Conservation (phyloP, 2,113 vertebrate species). For the Sphaerodactylus townsendi region DNA sequence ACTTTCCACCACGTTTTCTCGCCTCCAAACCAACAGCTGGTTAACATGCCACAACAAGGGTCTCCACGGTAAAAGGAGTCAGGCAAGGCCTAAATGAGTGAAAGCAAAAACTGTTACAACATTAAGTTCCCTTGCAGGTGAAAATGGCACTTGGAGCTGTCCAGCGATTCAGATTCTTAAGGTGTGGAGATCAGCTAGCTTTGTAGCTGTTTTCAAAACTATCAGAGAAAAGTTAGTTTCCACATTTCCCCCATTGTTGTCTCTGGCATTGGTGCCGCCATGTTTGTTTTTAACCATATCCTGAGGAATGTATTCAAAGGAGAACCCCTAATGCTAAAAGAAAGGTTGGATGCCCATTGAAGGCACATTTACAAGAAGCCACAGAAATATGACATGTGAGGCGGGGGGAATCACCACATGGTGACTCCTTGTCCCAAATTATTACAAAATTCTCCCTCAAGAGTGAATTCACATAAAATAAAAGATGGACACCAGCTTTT, state of each 20-base stretch:
- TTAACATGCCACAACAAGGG: no score
- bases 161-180: background rate
- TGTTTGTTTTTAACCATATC: background rate
- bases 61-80: no score
- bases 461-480: background rate
- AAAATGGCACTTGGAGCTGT: no score
- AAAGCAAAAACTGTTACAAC: background rate
- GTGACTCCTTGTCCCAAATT: background rate
- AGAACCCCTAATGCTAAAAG: no score
- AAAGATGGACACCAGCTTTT: background rate
- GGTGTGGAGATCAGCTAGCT: background rate
- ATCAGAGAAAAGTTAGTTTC: background rate
- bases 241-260: no score
- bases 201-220: background rate
- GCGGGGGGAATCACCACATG: background rate
- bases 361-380: background rate
- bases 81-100: background rate
- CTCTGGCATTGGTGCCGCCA: background rate
- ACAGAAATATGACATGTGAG: background rate
- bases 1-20: no score
- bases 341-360: background rate
- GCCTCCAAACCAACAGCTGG: no score
- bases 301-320: no score
- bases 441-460: background rate
- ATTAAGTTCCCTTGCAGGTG: background rate